These are phyloP conservation scores for Falco naumanni DNA, from an alignment of 2,797 vertebrate species.

Conservation along the genomic window DNA sequence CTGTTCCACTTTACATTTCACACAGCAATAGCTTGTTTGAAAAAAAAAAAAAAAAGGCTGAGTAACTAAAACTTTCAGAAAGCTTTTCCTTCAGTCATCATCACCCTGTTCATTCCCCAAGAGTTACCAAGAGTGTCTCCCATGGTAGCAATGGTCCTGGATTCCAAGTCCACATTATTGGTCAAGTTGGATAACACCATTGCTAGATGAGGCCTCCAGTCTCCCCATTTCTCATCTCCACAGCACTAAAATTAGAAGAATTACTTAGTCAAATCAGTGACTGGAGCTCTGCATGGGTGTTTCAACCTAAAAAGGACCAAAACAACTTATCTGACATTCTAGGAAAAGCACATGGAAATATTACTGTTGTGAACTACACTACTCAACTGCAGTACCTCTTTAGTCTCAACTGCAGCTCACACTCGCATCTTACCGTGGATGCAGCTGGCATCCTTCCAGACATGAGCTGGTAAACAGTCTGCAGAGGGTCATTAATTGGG, in stretches of 20 bases:
- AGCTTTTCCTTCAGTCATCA: background rate
- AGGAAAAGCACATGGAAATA: background rate
- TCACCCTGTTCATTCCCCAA: background rate
- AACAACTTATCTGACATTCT: background rate
- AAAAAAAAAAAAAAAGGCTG: background rate
- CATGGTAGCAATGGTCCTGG: slow-evolving; percentile 93
- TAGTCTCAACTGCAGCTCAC: background rate
- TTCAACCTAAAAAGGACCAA: slow-evolving; percentile 7
- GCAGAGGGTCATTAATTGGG: slow-evolving; percentile 97
- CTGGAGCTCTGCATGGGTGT: background rate
- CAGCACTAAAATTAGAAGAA: slow-evolving; percentile 85
- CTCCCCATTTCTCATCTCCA: slow-evolving; percentile 98
- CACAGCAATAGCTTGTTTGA: background rate
- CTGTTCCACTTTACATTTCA: background rate
- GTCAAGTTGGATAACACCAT: slow-evolving; percentile 98
- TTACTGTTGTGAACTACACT: background rate
- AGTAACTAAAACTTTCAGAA: background rate
- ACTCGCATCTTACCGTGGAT: slow-evolving; percentile 84
- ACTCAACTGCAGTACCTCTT: background rate
- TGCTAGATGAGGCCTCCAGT: slow-evolving; percentile 97
- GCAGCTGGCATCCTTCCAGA: slow-evolving; percentile 98
- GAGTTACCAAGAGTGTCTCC: slow-evolving; percentile 94
- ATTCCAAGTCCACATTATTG: slow-evolving; percentile 89
- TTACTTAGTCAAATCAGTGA: background rate
- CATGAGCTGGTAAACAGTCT: slow-evolving; percentile 99